Evolutionary conservation across 2,797 vertebrate species (phyloP), one percentile per base, ranked within the genome.

Genomic region (Poecilia picta): DNA sequence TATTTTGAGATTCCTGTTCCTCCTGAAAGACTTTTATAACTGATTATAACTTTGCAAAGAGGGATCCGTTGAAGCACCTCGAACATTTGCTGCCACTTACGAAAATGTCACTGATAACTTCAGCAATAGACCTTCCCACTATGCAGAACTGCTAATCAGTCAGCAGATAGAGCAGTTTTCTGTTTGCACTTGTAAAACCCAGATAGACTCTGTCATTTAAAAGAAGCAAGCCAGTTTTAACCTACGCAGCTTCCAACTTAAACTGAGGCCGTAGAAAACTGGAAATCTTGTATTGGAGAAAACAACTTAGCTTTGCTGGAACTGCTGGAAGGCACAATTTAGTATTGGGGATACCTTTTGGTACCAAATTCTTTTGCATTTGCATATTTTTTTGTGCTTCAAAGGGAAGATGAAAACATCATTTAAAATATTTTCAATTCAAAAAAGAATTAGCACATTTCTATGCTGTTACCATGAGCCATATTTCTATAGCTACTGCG

Each of bases 381-480:
- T 80, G 76, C 80, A 87, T 81, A 90, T 90, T 90, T 55, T 87
- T 76, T 43, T 41, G 76, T 28, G 45, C 79, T 84, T 85, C 72
- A 77, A 86, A 81, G 76, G 72, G 75, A 86, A 82, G 76, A 82
- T 59, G 76, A 79, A 80, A 87, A 83, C 23, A 76, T 79, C 70
- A 77, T 53, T 33, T 66, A 81, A 64, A 79, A 80, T 78, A 49
- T 78, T 86, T 78, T 77, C n/a, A 70, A 73, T 77, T 81, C 51
- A n/a, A 10, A 8, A 13, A 45, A 74, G 66, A 28, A 71, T 83
- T 47, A 80, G n/a, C 12, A 45, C 68, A 81, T n/a, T 66, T 70
- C 46, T 47, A 20, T 43, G 49, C 51, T 51, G 57, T 73, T 66
- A 64, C 45, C 57, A 72, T 72, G 5, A 41, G 75, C 77, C 75